phyloP scores from a whole-genome alignment of 2,797 vertebrate species.

The Margarornis squamiger region DNA sequence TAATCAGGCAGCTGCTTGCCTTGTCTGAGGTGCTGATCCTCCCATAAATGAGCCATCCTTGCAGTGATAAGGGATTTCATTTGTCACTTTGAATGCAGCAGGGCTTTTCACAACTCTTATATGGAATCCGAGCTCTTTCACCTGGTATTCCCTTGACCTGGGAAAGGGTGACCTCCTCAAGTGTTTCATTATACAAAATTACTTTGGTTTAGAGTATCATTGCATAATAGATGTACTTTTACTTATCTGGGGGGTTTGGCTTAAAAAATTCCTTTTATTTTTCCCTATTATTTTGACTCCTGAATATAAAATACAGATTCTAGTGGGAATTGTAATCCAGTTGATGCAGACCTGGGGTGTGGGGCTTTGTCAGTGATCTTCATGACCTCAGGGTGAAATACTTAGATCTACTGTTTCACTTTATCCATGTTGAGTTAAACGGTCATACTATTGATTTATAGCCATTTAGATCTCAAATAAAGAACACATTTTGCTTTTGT shows the following conservation, averaged over 20 bases:
- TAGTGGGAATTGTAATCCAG: not conserved
- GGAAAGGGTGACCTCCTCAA: not conserved
- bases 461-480: not conserved
- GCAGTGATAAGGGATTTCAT: not conserved
- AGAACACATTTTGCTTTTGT: not conserved
- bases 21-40: not conserved
- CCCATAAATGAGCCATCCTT: conserved; percentile 36
- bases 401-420: not conserved
- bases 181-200: not conserved
- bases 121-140: not conserved
- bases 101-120: not conserved
- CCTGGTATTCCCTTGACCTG: not conserved
- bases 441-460: not conserved
- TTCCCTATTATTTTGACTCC: not conserved
- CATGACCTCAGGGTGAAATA: not conserved
- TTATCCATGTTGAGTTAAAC: not conserved
- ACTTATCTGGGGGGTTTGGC: rapidly evolving
- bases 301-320: not conserved
- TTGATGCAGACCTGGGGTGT: not conserved
- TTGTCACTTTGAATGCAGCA: not conserved
- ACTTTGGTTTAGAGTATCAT: not conserved
- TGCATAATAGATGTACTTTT: not conserved
- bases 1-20: conserved; percentile 34
- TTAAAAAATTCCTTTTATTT: not conserved
- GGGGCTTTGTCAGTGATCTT: not conserved